phyloP scores from a whole-genome alignment of 2,888 invertebrate genomes.

The Caenorhabditis sp. region DNA sequence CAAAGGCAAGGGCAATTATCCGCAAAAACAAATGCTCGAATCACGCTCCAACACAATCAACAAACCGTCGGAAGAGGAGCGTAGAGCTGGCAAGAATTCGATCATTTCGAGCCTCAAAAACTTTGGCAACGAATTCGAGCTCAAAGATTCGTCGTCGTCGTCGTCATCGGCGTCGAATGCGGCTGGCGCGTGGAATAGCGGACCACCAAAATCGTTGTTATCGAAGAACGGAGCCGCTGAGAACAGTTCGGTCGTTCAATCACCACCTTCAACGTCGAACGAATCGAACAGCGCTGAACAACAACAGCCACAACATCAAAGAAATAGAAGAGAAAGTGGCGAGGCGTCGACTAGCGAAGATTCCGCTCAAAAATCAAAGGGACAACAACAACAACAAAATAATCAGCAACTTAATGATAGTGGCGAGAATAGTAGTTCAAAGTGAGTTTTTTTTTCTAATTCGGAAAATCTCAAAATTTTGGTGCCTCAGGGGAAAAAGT shows the following conservation, averaged over 20 bases:
- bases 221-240: slow-evolving; percentile 10
- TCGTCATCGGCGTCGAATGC: neutral
- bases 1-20: slow-evolving; percentile 8
- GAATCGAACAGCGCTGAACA: neutral
- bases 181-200: slow-evolving; percentile 48
- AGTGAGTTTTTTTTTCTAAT: neutral
- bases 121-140: slow-evolving; percentile 21
- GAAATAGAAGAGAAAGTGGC: no score
- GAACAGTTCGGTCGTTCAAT: neutral
- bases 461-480: no score
- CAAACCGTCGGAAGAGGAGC: neutral
- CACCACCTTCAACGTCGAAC: neutral
- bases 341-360: neutral
- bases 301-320: neutral
- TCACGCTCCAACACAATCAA: slow-evolving; percentile 9
- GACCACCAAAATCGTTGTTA: slow-evolving; percentile 38
- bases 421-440: neutral
- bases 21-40: slow-evolving; percentile 36
- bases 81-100: slow-evolving; percentile 8
- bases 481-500: no score
- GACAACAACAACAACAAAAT: neutral
- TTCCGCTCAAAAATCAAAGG: no score
- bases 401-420: neutral
- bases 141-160: slow-evolving; percentile 14
- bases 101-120: slow-evolving; percentile 20